A percentile compares a stretch with the other conserved stretches of the same genome.
phyloP scores from a whole-genome alignment of 2,113 vertebrate genomes.

The Papio anubis region DNA sequence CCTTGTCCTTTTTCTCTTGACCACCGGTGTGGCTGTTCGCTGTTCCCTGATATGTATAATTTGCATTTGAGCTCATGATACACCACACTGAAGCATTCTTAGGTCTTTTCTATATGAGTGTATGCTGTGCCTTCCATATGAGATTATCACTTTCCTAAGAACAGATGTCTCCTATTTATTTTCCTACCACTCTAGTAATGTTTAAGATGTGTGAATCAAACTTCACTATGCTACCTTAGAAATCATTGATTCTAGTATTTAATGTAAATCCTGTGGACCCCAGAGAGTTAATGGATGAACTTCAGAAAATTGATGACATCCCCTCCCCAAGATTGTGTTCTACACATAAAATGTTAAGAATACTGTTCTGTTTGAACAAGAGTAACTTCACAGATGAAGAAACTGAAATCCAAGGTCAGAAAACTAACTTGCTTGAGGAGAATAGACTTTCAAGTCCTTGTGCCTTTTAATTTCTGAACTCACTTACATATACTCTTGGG shows the following conservation, averaged over 20 bases:
- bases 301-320: neutral
- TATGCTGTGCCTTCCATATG: neutral
- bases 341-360: neutral
- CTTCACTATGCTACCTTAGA: neutral
- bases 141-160: neutral
- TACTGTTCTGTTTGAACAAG: neutral
- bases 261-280: neutral
- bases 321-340: neutral
- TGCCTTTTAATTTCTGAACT: slow-evolving; percentile 25
- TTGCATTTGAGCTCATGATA: neutral
- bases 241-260: neutral
- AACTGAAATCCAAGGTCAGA: neutral
- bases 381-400: neutral
- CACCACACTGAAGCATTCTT: neutral
- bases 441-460: neutral
- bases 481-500: neutral
- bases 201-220: slow-evolving; percentile 1
- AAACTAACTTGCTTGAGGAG: neutral
- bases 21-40: neutral
- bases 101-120: neutral
- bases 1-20: neutral
- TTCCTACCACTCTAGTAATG: neutral
- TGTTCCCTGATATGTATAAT: neutral
- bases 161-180: neutral
- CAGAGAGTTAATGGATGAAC: neutral